phyloP scores from a whole-genome alignment of 64 coral and sea anemone genomes.

The Acropora tenuis region DNA sequence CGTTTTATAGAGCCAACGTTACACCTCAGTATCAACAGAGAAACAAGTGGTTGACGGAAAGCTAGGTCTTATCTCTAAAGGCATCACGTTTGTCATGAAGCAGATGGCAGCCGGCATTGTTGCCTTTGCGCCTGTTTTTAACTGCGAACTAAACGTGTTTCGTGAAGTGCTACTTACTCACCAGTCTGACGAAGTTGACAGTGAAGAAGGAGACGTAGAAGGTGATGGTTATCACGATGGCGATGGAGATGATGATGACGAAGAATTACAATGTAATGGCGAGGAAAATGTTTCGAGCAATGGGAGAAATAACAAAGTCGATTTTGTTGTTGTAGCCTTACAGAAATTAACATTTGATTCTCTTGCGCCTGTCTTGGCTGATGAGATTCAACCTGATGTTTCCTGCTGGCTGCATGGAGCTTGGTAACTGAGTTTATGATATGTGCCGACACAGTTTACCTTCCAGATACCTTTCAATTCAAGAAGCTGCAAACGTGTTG shows the following conservation, averaged over 20 bases:
- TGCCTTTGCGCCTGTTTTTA: no score
- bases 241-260: background rate
- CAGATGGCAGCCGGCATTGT: background rate
- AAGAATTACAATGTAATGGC: background rate
- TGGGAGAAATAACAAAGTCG: background rate
- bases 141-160: background rate
- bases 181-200: no score
- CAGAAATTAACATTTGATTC: no score
- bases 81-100: background rate
- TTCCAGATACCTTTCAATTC: no score
- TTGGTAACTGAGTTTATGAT: constrained; percentile 67
- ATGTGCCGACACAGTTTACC: constrained; percentile 51
- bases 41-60: background rate
- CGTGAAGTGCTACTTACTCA: no score
- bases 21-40: no score
- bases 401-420: constrained; percentile 62
- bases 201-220: background rate
- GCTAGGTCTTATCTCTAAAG: background rate
- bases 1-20: background rate
- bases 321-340: no score
- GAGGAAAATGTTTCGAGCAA: background rate
- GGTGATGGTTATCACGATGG: no score
- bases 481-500: constrained; percentile 54
- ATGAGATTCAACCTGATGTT: background rate
- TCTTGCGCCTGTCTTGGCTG: no score